A percentile compares a stretch with the other conserved stretches of the same genome.
These are phyloP conservation scores for Potorous gilbertii DNA, from an alignment of 2,797 vertebrate species.

Conservation along the genomic window DNA sequence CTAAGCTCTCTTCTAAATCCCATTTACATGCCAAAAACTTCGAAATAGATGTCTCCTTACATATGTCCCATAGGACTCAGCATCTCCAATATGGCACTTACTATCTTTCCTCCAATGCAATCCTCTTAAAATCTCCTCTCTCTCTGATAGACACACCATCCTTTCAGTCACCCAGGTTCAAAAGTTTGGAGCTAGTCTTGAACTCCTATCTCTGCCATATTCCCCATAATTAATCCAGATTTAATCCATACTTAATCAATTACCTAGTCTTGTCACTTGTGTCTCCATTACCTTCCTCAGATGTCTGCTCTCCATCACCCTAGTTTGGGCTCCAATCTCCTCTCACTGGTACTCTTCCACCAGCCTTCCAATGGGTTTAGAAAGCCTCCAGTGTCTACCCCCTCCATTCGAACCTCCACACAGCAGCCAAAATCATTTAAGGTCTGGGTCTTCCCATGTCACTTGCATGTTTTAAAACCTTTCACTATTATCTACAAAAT, in stretches of 20 bases:
- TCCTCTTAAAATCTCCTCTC: not conserved
- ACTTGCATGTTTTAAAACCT: not conserved
- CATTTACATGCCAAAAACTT: not conserved
- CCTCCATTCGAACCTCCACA: not conserved
- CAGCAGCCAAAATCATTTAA: not conserved
- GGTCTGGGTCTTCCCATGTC: not conserved
- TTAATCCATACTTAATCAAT: not conserved
- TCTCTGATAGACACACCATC: not conserved
- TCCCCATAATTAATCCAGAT: not conserved
- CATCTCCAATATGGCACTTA: not conserved
- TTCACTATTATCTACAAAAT: not conserved
- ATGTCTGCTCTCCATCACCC: not conserved
- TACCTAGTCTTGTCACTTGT: not conserved
- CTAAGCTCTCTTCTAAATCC: not conserved
- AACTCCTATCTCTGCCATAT: not conserved
- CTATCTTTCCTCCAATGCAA: not conserved
- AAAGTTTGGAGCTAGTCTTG: not conserved
- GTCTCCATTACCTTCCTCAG: not conserved
- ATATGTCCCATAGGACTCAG: slow-evolving; percentile 20
- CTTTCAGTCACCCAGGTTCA: not conserved
- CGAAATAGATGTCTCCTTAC: not conserved
- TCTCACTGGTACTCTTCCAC: not conserved
- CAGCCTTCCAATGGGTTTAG: not conserved
- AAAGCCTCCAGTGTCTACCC: not conserved
- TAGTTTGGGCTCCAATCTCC: not conserved